phyloP scores from a whole-genome alignment of 2,113 vertebrate genomes.

The Osmerus eperlanus region DNA sequence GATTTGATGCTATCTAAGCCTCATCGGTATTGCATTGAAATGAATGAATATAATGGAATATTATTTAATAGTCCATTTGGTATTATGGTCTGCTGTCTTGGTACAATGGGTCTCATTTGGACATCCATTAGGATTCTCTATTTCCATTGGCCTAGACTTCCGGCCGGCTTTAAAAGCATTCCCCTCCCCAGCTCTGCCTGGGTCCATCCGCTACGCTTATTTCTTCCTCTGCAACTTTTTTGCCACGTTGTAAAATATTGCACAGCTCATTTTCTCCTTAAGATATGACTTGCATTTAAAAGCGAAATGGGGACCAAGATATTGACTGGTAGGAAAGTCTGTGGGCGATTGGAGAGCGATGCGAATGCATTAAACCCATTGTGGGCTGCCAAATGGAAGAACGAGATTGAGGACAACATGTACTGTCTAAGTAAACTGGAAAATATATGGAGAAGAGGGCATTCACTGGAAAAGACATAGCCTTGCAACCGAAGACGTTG shows the following conservation, averaged over 20 bases:
- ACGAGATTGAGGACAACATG: conserved; percentile 10
- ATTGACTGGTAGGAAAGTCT: conserved; percentile 45
- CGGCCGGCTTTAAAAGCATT: background rate
- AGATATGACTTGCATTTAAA: conserved; percentile 46
- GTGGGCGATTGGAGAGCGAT: conserved; percentile 43
- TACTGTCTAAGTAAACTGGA: conserved; percentile 26
- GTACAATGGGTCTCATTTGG: background rate
- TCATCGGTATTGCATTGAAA: background rate
- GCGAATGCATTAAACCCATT: conserved; percentile 44
- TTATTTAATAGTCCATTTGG: background rate
- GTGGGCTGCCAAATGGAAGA: conserved; percentile 57
- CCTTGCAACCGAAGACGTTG: background rate
- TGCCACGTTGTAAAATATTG: conserved; percentile 11
- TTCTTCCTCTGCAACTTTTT: background rate
- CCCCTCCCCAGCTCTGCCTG: background rate
- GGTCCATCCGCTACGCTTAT: background rate
- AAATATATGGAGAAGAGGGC: conserved; percentile 31
- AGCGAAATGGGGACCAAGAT: conserved; percentile 36
- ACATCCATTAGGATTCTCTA: background rate
- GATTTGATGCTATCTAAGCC: background rate
- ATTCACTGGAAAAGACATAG: conserved; percentile 42
- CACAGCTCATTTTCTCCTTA: conserved; percentile 50
- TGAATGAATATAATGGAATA: too few species aligned
- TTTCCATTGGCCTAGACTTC: conserved; percentile 3
- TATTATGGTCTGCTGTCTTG: background rate